Evolutionary conservation across 2,888 invertebrate genomes (phyloP).

Genomic region (Meteorus colon): DNA sequence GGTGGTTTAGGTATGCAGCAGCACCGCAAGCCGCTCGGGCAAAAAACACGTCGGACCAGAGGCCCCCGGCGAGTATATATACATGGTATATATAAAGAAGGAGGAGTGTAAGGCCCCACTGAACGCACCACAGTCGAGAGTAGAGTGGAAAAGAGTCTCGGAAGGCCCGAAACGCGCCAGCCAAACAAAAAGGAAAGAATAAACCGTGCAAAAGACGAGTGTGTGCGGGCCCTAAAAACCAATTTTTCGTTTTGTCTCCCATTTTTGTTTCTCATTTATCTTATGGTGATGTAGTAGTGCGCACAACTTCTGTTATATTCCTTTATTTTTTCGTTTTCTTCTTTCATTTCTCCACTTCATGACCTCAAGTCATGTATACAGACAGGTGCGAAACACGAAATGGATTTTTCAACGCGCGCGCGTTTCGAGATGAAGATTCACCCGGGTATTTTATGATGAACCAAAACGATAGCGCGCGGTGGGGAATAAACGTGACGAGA

Average conservation of each 20-base stretch:
- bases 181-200: constrained; percentile 6
- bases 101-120: constrained; percentile 54
- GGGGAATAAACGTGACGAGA: constrained; percentile 6
- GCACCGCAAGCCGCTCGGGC: constrained; percentile 55
- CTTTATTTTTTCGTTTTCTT: not conserved
- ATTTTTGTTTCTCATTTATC: constrained; percentile 4
- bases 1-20: constrained; percentile 67
- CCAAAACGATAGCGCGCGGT: not conserved
- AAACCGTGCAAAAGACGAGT: constrained; percentile 9
- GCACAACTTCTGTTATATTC: not conserved
- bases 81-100: not conserved
- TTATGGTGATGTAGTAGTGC: not conserved
- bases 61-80: constrained; percentile 29
- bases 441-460: constrained; percentile 6
- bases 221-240: constrained; percentile 3
- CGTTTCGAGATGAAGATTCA: not conserved
- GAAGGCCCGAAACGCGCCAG: not conserved
- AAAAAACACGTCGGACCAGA: constrained; percentile 73
- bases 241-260: constrained; percentile 6
- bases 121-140: constrained; percentile 31
- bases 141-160: not conserved
- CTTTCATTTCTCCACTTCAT: constrained; percentile 30
- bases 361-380: constrained; percentile 35
- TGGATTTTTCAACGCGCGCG: not conserved
- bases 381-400: constrained; percentile 39